Evolutionary conservation across 1,140 invertebrate genomes (phyloP).

Genomic region (Chrysomallon squamiferum): DNA sequence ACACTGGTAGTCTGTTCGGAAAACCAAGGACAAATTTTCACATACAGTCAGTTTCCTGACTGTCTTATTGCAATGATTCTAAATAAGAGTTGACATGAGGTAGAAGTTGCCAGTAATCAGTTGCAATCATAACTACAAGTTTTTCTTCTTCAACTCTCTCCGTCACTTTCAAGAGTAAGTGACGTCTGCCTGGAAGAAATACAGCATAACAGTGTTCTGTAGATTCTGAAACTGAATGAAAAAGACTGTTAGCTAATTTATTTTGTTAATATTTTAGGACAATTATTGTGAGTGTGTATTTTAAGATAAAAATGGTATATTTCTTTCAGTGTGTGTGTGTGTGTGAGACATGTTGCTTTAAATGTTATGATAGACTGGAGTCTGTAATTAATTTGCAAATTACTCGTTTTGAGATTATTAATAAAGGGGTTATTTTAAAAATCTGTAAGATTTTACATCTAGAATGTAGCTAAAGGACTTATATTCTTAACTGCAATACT

Average conservation of each 20-base stretch:
- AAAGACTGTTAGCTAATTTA: neutral
- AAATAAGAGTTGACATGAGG: constrained; percentile 28
- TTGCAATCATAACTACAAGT: constrained; percentile 34
- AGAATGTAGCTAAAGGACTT: too few relatives aligned
- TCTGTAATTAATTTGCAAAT: neutral
- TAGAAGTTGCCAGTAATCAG: constrained; percentile 29
- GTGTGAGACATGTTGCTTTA: neutral
- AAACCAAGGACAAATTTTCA: too few relatives aligned
- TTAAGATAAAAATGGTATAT: neutral
- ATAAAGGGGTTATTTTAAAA: too few relatives aligned
- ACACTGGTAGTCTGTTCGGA: too few relatives aligned
- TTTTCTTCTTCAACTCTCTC: constrained; percentile 5
- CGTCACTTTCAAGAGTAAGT: constrained; percentile 29
- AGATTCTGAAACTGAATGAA: constrained; percentile 10
- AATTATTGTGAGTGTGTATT: neutral
- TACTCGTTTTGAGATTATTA: too few relatives aligned
- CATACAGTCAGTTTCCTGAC: too few relatives aligned
- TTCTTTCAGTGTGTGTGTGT: neutral
- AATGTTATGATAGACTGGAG: neutral
- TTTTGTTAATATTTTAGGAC: too few relatives aligned
- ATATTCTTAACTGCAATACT: too few relatives aligned
- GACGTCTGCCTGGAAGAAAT: constrained; percentile 26
- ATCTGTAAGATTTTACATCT: too few relatives aligned
- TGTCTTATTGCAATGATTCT: neutral
- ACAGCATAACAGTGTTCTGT: constrained; percentile 13